These are phyloP conservation scores for Parapristionchus giblindavisi DNA, from an alignment of 2,888 invertebrate species.

Conservation along the genomic window DNA sequence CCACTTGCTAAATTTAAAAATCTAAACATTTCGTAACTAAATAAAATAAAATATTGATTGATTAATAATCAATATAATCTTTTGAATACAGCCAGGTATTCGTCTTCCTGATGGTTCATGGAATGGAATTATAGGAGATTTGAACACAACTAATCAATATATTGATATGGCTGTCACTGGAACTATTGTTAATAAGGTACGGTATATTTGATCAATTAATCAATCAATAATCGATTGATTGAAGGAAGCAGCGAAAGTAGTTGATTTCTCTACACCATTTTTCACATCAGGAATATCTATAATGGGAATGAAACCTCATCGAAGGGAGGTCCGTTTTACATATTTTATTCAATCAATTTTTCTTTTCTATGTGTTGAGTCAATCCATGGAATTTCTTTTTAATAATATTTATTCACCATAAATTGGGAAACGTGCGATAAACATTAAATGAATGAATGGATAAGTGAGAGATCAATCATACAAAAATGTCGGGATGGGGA, in stretches of 20 bases:
- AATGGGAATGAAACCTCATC: neutral
- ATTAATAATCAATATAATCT: no score
- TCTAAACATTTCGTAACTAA: no score
- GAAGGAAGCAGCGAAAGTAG: neutral
- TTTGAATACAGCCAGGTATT: neutral
- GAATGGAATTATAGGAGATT: neutral
- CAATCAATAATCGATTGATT: neutral
- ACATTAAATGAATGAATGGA: no score
- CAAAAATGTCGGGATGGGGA: no score
- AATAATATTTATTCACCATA: no score
- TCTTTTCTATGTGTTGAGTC: no score
- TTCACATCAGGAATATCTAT: neutral
- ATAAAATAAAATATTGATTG: no score
- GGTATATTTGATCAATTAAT: neutral
- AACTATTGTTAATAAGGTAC: neutral
- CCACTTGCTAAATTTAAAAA: no score
- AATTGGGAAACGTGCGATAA: no score
- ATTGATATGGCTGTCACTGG: neutral
- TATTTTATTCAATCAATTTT: no score
- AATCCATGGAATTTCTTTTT: no score
- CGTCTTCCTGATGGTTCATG: neutral
- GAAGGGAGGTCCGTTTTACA: neutral
- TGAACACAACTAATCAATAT: neutral
- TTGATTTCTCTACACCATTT: constrained; percentile 9
- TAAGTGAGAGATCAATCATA: no score